Evolutionary conservation across 2,888 invertebrate genomes (phyloP).

Genomic region (Girardia tigrina): DNA sequence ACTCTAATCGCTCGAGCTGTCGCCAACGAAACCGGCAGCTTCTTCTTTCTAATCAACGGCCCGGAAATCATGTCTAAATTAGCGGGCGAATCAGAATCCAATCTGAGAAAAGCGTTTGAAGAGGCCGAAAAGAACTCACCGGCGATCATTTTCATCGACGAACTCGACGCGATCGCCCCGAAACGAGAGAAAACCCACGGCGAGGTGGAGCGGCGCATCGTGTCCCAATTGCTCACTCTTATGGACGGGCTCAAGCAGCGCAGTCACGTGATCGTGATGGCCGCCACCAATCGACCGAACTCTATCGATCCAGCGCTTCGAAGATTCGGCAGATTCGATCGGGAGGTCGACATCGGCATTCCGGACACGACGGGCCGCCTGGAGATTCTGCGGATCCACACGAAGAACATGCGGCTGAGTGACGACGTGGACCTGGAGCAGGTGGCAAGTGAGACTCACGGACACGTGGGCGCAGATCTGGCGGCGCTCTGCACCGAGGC

Average conservation of each 20-base stretch:
- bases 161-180: conserved; percentile 97
- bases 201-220: conserved; percentile 91
- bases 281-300: conserved; percentile 95
- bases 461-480: conserved; percentile 95
- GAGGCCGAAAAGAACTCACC: conserved; percentile 99
- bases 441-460: conserved; percentile 79
- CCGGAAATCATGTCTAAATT: conserved; percentile 99
- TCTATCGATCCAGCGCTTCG: conserved; percentile 92
- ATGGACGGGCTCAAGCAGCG: conserved; percentile 99
- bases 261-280: conserved; percentile 97
- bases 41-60: conserved; percentile 94
- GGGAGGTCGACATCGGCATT: conserved; percentile 98
- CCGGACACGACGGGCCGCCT: conserved; percentile 93
- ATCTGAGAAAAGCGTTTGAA: conserved; percentile 93
- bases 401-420: conserved; percentile 97
- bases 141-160: conserved; percentile 97
- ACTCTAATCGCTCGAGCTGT: conserved; percentile 95
- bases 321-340: conserved; percentile 91
- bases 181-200: conserved; percentile 98
- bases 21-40: conserved; percentile 97
- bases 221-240: conserved; percentile 85
- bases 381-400: conserved; percentile 92
- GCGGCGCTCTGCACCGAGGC: conserved; percentile 97
- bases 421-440: conserved; percentile 94
- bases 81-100: conserved; percentile 96